These are phyloP conservation scores for Ceyx melanurus DNA, from an alignment of 2,113 vertebrate species.

Conservation along the genomic window DNA sequence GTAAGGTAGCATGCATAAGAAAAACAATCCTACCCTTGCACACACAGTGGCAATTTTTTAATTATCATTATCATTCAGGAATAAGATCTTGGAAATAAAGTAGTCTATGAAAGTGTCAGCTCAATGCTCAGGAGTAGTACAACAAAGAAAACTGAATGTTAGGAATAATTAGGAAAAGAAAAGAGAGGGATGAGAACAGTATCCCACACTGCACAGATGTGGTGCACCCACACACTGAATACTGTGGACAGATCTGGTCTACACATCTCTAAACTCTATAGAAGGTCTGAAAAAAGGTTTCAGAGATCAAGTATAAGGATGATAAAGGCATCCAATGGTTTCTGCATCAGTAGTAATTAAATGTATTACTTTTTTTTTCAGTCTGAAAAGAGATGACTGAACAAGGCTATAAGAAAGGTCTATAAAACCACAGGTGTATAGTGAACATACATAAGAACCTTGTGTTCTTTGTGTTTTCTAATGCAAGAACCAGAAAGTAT, in stretches of 20 bases:
- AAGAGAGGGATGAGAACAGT: neutral
- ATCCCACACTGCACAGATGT: neutral
- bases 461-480: neutral
- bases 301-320: neutral
- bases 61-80: slow-evolving; percentile 11
- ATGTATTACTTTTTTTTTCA: neutral
- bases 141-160: neutral
- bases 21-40: slow-evolving; percentile 22
- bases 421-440: neutral
- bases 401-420: neutral
- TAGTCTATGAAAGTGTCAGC: neutral
- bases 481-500: neutral
- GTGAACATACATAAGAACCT: neutral
- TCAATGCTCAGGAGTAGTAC: neutral
- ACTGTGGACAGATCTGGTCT: neutral
- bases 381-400: neutral
- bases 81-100: neutral
- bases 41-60: neutral
- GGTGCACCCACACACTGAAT: neutral
- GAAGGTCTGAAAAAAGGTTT: neutral
- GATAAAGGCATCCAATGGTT: neutral
- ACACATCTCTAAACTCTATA: neutral
- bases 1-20: neutral
- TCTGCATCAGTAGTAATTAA: neutral
- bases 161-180: neutral